Evolutionary conservation across 2,797 vertebrate genomes (phyloP), one percentile per base, ranked within the genome.

Genomic region (Percopsis omiscomaycus): DNA sequence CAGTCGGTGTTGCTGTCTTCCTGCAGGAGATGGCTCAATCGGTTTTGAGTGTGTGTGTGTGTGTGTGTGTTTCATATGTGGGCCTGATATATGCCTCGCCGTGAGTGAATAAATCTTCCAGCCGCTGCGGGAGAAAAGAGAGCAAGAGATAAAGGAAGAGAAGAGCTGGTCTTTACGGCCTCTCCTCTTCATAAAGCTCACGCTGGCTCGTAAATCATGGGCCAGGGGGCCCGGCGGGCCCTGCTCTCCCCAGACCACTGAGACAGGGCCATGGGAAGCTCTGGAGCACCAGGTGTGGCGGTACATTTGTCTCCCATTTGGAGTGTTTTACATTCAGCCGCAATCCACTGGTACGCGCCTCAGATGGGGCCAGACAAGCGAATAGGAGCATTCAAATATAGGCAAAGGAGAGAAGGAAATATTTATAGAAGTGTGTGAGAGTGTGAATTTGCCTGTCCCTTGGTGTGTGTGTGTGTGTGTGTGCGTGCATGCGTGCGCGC

Each of bases 291-390:
- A 49, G 77, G 82, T 87, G 86, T 89, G 89, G 72, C 87, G 12
- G 80, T 66, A 63, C 69, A 78, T 74, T 71, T 73, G 67, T 77
- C 64, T 88, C 77, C 64, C 81, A 86, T 78, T 84, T 75, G 71
- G 79, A 83, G 74, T 87, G 85, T 86, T 89, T 91, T 89, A 86
- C 84, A 80, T 90, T 89, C 76, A n/a, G 79, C 77, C 86, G 89
- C 89, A 89, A 86, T 86, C 88, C 82, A 83, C 84, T 82, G 86
- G 77, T 75, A 67, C 73, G 82, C 29, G 55, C 64, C 62, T 77
- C 70, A 69, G 79, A 82, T 16, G 60, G 70, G 47, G 66, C 71
- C n/a, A 32, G 52, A 71, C 22, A 15, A 32, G 50, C 3, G 48
- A 14, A 8, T 12, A 53, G 15, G 47, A 15, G 22, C 15, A 1